Evolutionary conservation across 2,888 invertebrate genomes (phyloP), one percentile per base, ranked within the genome.

Genomic region (Oscheius sp.): DNA sequence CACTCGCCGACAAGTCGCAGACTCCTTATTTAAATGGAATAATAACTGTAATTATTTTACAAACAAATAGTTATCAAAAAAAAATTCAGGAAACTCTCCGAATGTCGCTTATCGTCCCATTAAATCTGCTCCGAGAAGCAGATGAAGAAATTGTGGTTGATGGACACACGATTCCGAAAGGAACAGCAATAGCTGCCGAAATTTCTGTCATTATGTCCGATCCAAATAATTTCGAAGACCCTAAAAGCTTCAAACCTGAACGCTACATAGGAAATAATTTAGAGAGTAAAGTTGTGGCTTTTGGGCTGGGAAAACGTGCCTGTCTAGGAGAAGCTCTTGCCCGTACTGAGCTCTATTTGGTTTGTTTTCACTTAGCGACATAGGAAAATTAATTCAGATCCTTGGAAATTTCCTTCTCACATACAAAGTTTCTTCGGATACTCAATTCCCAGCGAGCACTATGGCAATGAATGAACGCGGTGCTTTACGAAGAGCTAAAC

Each of bases 11-110:
- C 25, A 43, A 45, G 9, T 6, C 45, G 1, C 56, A 46, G 23
- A 66, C 66, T n/a, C 66, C 66, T 2, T 66, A 66, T 66, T 23
- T 66, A 12, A 66, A 66, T 66, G 66, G 21, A 49, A 45, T 66
- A 16, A 49, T 66, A 6, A 66, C 63, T 16, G 63, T 63, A 63
- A 35, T 3, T 6, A 35, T 35, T n/a, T n/a, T n/a, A n/a, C n/a
- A n/a, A n/a, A n/a, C n/a, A n/a, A n/a, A n/a, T n/a, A n/a, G n/a
- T 55, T n/a, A 55, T 55, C 18, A 55, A 55, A 55, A 6, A 23
- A 55, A 23, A 55, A 55, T 61, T 25, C n/a, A 66, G 49, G 49
- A 66, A 66, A 66, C 45, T 16, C 52, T 49, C 1, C 21, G 66
- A 52, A 1, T 49, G 23, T 16, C 66, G 0, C 21, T 16, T 5